Conservation (phyloP, 2,888 invertebrate species). For the Sarcophaga caerulescens region DNA sequence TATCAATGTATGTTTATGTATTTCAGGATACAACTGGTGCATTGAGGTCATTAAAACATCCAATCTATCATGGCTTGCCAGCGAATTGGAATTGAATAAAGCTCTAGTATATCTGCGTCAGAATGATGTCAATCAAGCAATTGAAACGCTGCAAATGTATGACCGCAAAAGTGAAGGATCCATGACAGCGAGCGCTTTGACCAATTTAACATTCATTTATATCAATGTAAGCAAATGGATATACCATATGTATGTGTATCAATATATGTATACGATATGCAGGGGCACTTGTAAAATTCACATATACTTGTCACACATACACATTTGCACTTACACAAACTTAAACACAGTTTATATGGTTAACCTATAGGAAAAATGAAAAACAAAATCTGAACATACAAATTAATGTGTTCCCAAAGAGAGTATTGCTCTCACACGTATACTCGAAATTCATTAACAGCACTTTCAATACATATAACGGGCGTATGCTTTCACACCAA, state of each 20-base stretch:
- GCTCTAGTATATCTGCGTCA: slow-evolving; percentile 92
- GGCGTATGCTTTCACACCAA: too few species aligned
- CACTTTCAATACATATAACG: background rate
- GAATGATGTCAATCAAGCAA: slow-evolving; percentile 89
- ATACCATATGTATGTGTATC: background rate
- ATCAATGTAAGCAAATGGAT: slow-evolving; percentile 75
- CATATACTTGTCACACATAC: background rate
- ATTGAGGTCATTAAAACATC: slow-evolving; percentile 96
- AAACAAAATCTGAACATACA: background rate
- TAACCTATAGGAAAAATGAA: background rate
- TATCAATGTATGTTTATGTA: too few species aligned
- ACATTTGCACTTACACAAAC: background rate
- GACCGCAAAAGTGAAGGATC: slow-evolving; percentile 90
- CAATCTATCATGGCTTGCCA: slow-evolving; percentile 90
- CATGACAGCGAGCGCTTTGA: slow-evolving; percentile 91
- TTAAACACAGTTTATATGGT: slow-evolving; percentile 8
- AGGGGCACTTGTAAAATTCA: background rate
- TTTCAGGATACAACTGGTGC: slow-evolving; percentile 88
- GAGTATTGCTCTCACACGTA: background rate
- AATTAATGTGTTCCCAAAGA: background rate
- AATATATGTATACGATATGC: background rate
- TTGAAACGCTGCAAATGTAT: slow-evolving; percentile 91
- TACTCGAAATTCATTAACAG: slow-evolving; percentile 10
- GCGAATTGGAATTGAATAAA: slow-evolving; percentile 95
- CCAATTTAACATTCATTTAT: slow-evolving; percentile 91